Base-by-base conservation (phyloP, 2,888 invertebrate species). In the Polyommatus icarus region DNA sequence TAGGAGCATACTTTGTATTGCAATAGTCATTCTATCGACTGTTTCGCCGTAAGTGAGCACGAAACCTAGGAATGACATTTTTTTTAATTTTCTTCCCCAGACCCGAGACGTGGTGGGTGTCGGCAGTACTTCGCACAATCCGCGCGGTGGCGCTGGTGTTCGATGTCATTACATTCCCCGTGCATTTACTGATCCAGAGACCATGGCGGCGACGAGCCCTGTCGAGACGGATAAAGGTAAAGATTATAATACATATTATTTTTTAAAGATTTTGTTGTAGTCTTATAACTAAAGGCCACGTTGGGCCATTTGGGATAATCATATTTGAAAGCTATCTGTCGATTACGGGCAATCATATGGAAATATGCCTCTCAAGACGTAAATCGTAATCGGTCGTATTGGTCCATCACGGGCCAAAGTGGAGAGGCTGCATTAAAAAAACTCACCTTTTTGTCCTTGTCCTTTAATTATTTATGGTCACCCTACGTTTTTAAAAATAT, bases 101-200 rank as follows among this genome's bases (percentile, higher is more conserved):
- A 86, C 95, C 95, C 92, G 95, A 95, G 86, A 95, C 95, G 89
- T 95, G 95, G 91, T 96, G 95, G 96, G 95, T 96, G 86, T 95
- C 96, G 87, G 95, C 96, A 87, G 96, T 97, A 85, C 94, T 98
- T 85, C 96, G 95, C 83, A 96, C 97, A 83, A 95, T 98, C 86
- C 97, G 96, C 89, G 96, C 97, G 77, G 94, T 98, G 83, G 96
- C 97, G 84, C 96, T 98, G 88, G 95, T 99, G 82, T 98, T 97
- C 94, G 99, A 99, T 90, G 95, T 99, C 85, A 94, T 99, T 87
- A 98, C 98, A 80, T 97, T 98, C 93, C 98, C 99, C 80, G 96
- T 99, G 46, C 99, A 98, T 93, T 96, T 98, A 85, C 92, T 98
- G 81, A 92, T 97, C 82, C 98, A 98, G 91, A 95, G 96, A 86